Conservation (phyloP, 2,888 invertebrate species). For the Creontiades dilutus region DNA sequence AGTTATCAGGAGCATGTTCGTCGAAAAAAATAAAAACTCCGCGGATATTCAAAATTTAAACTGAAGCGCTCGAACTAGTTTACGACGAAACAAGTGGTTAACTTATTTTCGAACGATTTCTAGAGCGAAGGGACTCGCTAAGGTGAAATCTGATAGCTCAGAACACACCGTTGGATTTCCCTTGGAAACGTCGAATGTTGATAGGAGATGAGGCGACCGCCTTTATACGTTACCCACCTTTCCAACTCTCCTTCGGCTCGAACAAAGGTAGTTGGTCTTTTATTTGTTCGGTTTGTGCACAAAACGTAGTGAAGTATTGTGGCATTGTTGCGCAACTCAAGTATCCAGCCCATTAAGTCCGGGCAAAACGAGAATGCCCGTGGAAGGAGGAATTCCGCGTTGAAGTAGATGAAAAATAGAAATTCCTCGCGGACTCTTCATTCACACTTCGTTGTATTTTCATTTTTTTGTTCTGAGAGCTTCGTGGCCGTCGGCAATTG, state of each 20-base stretch:
- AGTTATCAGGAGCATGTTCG: background rate
- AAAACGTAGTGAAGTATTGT: background rate
- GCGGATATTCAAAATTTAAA: background rate
- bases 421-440: background rate
- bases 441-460: background rate
- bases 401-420: background rate
- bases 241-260: background rate
- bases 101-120: background rate
- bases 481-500: too few species aligned
- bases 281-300: slow-evolving; percentile 23
- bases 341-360: background rate
- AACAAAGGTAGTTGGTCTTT: background rate
- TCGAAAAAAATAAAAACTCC: too few species aligned
- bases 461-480: too few species aligned
- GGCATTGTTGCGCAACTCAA: background rate
- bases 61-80: background rate
- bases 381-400: slow-evolving; percentile 7
- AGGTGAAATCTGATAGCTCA: slow-evolving; percentile 19
- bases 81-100: background rate
- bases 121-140: slow-evolving; percentile 27
- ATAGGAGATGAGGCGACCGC: background rate
- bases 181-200: background rate
- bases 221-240: background rate
- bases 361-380: background rate
- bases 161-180: slow-evolving; percentile 64